Evolutionary conservation across 2,888 invertebrate species (phyloP).

Genomic region (Halictus quadricinctus): DNA sequence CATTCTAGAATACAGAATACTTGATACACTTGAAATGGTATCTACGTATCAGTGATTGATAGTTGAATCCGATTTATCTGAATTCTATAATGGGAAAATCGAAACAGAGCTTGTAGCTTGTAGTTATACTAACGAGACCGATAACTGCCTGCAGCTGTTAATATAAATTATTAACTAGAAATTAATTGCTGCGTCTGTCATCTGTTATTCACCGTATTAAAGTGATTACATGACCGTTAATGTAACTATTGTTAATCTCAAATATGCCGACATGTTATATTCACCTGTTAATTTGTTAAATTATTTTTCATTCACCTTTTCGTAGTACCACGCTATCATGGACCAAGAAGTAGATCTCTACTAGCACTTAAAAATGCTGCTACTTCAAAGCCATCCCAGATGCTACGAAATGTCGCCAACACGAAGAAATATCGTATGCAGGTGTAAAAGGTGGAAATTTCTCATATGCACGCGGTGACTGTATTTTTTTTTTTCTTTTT

Average conservation of each 20-base stretch:
- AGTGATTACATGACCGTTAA: not conserved
- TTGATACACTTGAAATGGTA: not conserved
- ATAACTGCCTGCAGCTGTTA: not conserved
- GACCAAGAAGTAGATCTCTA: not conserved
- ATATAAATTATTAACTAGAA: not conserved
- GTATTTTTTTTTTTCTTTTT: not conserved
- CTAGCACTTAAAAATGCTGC: not conserved
- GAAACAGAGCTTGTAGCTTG: not conserved
- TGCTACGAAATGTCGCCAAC: not conserved
- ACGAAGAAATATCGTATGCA: not conserved
- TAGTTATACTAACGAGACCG: not conserved
- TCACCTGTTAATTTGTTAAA: not conserved
- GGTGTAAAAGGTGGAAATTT: not conserved
- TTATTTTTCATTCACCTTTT: not conserved
- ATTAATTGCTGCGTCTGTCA: not conserved
- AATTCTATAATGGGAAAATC: not conserved
- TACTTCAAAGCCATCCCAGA: not conserved
- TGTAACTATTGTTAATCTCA: not conserved
- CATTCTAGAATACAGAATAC: not conserved
- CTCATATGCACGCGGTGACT: not conserved
- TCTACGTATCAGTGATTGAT: not conserved
- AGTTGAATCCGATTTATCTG: not conserved
- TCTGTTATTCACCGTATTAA: not conserved
- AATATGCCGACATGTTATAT: not conserved
- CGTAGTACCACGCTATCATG: not conserved